phyloP scores from a whole-genome alignment of 2,797 vertebrate species.

The Philypnodon macrostomus region DNA sequence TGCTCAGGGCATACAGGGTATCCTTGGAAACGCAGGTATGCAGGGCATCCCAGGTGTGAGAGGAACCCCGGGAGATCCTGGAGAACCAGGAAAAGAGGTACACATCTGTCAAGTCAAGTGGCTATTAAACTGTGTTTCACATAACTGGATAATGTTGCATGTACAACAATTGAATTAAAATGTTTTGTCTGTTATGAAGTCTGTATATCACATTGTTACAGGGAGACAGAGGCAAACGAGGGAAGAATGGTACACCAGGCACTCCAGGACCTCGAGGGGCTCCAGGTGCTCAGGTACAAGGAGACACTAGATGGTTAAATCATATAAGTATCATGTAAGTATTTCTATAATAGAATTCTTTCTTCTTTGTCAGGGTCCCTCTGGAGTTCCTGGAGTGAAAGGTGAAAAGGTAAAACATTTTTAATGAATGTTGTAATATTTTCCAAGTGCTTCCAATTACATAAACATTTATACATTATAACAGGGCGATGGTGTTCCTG shows the following conservation, averaged over 20 bases:
- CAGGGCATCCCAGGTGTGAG: slow-evolving; percentile 78
- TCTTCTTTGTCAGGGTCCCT: slow-evolving; percentile 67
- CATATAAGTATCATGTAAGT: too few species aligned
- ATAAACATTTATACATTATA: too few species aligned
- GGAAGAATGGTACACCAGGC: slow-evolving; percentile 79
- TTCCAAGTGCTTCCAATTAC: too few species aligned
- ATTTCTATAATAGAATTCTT: too few species aligned
- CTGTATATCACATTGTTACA: slow-evolving; percentile 37
- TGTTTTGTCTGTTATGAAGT: neutral
- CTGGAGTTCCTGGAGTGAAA: slow-evolving; percentile 76
- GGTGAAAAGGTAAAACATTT: slow-evolving; percentile 79
- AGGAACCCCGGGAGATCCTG: slow-evolving; percentile 74
- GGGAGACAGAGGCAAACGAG: slow-evolving; percentile 84
- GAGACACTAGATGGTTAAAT: neutral
- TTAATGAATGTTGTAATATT: too few species aligned
- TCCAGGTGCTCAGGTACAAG: slow-evolving; percentile 48
- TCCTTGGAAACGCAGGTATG: slow-evolving; percentile 78
- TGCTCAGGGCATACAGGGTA: slow-evolving; percentile 88
- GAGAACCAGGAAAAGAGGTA: slow-evolving; percentile 80
- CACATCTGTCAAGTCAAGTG: neutral
- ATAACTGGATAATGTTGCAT: slow-evolving; percentile 4
- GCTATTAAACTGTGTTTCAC: neutral
- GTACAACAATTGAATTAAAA: neutral
- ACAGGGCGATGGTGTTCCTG: slow-evolving; percentile 79
- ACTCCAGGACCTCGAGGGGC: slow-evolving; percentile 70